These are phyloP conservation scores for Nyctalus aviator DNA, from an alignment of 2,797 vertebrate genomes.

Conservation along the genomic window DNA sequence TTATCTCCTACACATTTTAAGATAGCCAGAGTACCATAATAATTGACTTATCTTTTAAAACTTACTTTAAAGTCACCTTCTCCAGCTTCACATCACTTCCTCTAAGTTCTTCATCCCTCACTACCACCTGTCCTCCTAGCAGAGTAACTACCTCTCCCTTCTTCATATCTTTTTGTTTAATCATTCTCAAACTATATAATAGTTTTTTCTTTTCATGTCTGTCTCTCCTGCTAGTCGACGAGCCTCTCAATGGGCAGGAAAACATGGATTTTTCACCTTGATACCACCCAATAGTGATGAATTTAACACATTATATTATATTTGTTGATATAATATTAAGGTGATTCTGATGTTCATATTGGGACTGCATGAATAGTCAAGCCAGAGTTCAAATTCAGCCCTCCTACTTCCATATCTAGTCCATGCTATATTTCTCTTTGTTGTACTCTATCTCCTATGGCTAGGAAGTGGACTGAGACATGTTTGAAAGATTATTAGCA, in stretches of 20 bases:
- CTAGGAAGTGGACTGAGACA: conserved; percentile 54
- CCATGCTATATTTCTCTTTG: conserved; percentile 65
- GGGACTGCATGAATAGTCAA: neutral
- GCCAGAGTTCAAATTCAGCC: neutral
- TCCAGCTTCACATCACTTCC: neutral
- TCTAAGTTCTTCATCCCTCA: neutral
- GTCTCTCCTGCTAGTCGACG: neutral
- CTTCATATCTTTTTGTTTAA: neutral
- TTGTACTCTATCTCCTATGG: conserved; percentile 32
- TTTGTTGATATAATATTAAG: conserved; percentile 57
- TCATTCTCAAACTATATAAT: conserved; percentile 8
- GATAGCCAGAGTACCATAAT: neutral
- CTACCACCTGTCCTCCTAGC: neutral
- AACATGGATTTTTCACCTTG: conserved; percentile 36
- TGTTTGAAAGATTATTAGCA: conserved; percentile 58
- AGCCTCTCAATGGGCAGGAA: neutral
- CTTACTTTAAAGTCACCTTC: neutral
- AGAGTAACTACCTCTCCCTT: neutral
- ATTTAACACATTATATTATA: neutral
- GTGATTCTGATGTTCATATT: conserved; percentile 12
- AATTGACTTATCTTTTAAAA: conserved; percentile 40
- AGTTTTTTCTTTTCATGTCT: conserved; percentile 28
- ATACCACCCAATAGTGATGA: neutral
- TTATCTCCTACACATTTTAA: conserved; percentile 4
- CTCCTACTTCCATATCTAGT: conserved; percentile 48